A percentile compares a stretch with the other conserved stretches of the same genome.
Conservation (phyloP, 1,140 invertebrate genomes). For the Calephelis nemesis region DNA sequence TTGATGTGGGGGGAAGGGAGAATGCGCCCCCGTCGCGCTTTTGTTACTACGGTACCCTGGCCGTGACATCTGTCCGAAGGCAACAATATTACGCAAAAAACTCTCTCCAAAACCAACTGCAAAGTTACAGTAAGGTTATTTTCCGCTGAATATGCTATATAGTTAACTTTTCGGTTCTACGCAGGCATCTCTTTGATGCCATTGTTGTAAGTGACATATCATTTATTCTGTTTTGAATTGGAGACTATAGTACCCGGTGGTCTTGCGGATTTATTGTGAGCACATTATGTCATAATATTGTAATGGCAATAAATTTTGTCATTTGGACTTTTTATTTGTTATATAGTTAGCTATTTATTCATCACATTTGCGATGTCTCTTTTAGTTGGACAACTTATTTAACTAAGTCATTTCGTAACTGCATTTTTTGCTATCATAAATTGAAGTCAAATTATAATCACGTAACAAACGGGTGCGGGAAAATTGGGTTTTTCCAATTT, state of each 20-base stretch:
- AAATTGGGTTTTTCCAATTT: too few species aligned
- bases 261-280: constrained; percentile 30
- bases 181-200: constrained; percentile 54
- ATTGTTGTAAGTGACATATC: constrained; percentile 65
- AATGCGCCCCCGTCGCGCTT: constrained; percentile 67
- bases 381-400: not conserved
- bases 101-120: constrained; percentile 58
- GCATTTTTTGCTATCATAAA: too few species aligned
- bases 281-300: constrained; percentile 62
- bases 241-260: constrained; percentile 47
- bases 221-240: constrained; percentile 55
- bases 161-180: constrained; percentile 46
- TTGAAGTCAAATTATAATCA: too few species aligned
- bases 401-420: not conserved
- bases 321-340: constrained; percentile 49
- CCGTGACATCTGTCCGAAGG: constrained; percentile 74
- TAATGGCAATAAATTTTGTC: constrained; percentile 54
- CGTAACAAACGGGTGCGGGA: too few species aligned
- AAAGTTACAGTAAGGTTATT: constrained; percentile 48
- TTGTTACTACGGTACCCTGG: constrained; percentile 63
- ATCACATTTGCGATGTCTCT: constrained; percentile 7
- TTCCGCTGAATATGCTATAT: constrained; percentile 44
- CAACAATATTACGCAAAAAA: constrained; percentile 76
- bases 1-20: constrained; percentile 54
- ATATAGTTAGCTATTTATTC: constrained; percentile 16